Conservation (phyloP, 2,888 invertebrate genomes). For the Seladonia tumulorum region DNA sequence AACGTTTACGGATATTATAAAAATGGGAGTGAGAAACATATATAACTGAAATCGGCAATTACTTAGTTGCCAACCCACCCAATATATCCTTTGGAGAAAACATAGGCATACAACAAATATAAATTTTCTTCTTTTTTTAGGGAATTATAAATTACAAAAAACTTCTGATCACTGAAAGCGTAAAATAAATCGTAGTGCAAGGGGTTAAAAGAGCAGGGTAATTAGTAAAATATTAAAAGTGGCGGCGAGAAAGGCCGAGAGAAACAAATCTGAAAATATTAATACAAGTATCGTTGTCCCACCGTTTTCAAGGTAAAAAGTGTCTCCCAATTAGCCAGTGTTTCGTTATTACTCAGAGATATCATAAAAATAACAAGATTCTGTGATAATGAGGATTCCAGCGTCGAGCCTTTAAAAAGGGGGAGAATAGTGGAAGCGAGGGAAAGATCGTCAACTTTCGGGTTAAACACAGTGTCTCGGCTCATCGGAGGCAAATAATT, state of each 20-base stretch:
- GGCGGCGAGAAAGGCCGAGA: background rate
- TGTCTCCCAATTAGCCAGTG: background rate
- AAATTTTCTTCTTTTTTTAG: too few species aligned
- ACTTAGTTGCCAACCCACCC: too few species aligned
- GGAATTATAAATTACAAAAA: too few species aligned
- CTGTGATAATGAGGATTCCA: background rate
- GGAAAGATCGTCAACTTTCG: conserved; percentile 34
- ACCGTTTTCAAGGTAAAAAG: background rate
- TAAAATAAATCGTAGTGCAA: too few species aligned
- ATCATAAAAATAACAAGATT: conserved; percentile 1
- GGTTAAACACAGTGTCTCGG: conserved; percentile 58
- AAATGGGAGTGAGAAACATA: too few species aligned
- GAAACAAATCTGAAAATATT: background rate
- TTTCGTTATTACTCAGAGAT: background rate
- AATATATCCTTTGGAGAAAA: too few species aligned
- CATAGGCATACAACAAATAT: too few species aligned
- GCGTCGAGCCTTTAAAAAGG: background rate
- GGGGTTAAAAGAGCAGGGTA: background rate
- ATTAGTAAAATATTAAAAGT: background rate
- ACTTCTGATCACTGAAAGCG: too few species aligned
- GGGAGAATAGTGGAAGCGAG: conserved; percentile 25
- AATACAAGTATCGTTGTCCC: background rate
- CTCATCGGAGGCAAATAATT: conserved; percentile 68
- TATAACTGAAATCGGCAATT: too few species aligned
- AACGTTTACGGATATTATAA: too few species aligned